Evolutionary conservation across 2,888 invertebrate species (phyloP), one percentile per base, ranked within the genome.

Genomic region (Stegana nigrithorax): DNA sequence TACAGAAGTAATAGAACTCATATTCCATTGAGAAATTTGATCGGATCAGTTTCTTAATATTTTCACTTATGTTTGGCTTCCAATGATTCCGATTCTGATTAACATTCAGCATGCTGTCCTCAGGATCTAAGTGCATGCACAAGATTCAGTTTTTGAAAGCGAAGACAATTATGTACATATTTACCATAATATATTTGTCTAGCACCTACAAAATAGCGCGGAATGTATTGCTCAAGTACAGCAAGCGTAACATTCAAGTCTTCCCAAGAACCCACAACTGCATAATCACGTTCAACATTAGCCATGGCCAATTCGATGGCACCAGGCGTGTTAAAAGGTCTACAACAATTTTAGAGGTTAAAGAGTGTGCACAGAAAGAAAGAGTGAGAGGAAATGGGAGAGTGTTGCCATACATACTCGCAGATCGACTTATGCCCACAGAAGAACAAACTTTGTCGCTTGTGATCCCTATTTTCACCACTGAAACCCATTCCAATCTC

Each of bases 221-320:
- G 81, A 70, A 94, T 88, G 83, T 94, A 94, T 71, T 91, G 88
- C 84, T 95, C 94, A 59, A 95, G 86, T 2, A 95, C 94, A 8
- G 91, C 87, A 23, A 95, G 86, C 0, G 94, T 94, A 2, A 91
- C 89, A 85, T 95, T 94, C 83, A 93, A 88, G 76, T 95, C 94
- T 81, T 95, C 94, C 29, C 95, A 88, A 1, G 94, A 92, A 1
- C 95, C 95, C 1, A 95, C 93, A 0, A 95, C 94, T 0, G 94
- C 91, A 80, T 93, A 95, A 77, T 94, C 91, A 72, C 91, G 89
- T 78, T 94, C 94, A 1, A 95, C 94, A 50, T 93, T 92, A 57
- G 89, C 87, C 85, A 94, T 95, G 0, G 95, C 94, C 63, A 90
- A 88, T 83, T 93, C 92, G 70, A 94, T 81, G 1, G 94, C 94